phyloP scores from a whole-genome alignment of 1,140 invertebrate species.

The Solenopsis invicta region DNA sequence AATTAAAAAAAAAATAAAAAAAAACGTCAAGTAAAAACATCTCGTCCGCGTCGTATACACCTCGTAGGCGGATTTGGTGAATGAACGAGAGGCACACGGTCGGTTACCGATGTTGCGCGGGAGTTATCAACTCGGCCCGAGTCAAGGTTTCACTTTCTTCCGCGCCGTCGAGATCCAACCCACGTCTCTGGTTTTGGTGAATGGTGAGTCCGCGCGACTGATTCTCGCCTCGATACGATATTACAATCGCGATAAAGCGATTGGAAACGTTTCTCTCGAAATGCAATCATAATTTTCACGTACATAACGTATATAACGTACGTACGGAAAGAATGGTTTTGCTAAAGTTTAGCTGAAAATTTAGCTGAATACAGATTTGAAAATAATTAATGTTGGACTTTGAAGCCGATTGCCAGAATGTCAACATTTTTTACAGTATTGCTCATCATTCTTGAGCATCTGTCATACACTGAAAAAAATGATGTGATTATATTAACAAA shows the following conservation, averaged over 20 bases:
- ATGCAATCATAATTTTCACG: neutral
- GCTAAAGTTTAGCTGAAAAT: too few relatives aligned
- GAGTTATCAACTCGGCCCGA: constrained; percentile 28
- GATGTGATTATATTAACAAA: too few relatives aligned
- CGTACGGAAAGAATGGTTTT: too few relatives aligned
- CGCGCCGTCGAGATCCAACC: neutral
- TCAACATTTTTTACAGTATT: too few relatives aligned
- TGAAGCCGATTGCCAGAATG: too few relatives aligned
- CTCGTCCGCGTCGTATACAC: neutral
- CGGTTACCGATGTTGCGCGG: neutral
- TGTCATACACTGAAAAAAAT: too few relatives aligned
- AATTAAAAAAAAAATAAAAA: neutral
- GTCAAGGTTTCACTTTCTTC: constrained; percentile 52
- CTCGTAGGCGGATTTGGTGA: constrained; percentile 23
- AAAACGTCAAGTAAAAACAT: neutral
- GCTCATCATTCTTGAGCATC: too few relatives aligned
- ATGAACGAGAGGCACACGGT: neutral
- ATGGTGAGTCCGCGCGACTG: neutral
- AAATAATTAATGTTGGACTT: too few relatives aligned
- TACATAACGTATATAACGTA: too few relatives aligned
- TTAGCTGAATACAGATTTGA: too few relatives aligned
- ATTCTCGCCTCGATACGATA: neutral
- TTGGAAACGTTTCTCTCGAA: neutral
- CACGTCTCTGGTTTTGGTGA: constrained; percentile 31
- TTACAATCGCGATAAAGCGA: neutral